Evolutionary conservation across 2,888 invertebrate genomes (phyloP), one percentile per base, ranked within the genome.

Genomic region (Synanthedon myopaeformis): DNA sequence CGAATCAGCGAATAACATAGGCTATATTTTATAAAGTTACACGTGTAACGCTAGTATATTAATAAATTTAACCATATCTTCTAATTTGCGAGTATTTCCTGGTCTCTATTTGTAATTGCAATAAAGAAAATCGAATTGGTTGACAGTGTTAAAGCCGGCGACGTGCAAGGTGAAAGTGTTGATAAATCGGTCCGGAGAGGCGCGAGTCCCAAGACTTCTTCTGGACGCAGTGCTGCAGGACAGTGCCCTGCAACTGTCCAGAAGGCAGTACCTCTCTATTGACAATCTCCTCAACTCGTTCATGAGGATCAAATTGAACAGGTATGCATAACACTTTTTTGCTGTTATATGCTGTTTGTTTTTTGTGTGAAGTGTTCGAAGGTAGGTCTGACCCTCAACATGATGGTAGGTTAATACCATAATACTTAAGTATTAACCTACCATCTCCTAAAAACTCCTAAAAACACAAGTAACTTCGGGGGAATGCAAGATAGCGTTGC

Each of bases 91-190:
- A 17, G 17, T 17, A 17, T 2, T 17, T 2, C 17, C 17, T 17
- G n/a, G n/a, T n/a, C n/a, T 23, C 23, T 3, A 23, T 23, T 23
- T 23, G n/a, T n/a, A 4, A 23, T 23, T 3, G 8, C 3, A 28
- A 28, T 28, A 28, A 4, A 28, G 1, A 10, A 35, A 35, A 35
- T 3, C 2, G 2, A 0, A 1, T 10, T 35, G 8, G 1, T 35
- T 35, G 35, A 35, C 79, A 95, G 95, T 94, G 61, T 69, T 95
- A 49, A 93, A 93, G 71, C 95, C 94, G 3, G 92, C 94, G 60
- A 91, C 93, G 0, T 91, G 92, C 55, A 94, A 94, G 73, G 91
- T 94, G 52, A 94, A 94, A 76, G 90, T 94, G 52, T 91, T 94
- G 48, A 90, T 94, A 62, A 93, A 91, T 67, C 90, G 92, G 60